Evolutionary conservation across 2,113 vertebrate genomes (phyloP).

Genomic region (Climacteris rufus): DNA sequence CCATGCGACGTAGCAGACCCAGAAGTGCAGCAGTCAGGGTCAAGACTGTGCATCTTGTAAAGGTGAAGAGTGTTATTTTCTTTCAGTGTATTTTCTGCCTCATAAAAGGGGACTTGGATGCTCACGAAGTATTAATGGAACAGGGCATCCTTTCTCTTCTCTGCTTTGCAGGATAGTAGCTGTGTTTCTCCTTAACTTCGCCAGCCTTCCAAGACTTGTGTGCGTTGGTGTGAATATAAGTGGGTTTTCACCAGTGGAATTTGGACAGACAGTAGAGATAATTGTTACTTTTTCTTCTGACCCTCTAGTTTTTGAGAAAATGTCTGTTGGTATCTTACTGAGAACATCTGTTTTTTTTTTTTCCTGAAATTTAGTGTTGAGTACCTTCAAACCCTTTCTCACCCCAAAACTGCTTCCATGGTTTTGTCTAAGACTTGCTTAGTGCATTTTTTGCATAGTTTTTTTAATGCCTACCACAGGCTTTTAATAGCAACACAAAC

Average conservation of each 20-base stretch:
- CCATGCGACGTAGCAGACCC: rapidly evolving
- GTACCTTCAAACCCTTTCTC: too few species aligned
- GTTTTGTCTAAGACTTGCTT: background rate
- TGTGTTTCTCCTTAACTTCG: background rate
- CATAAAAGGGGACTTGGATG: background rate
- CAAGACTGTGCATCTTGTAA: background rate
- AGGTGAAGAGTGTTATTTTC: background rate
- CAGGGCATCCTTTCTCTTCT: background rate
- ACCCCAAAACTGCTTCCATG: background rate
- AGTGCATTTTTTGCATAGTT: background rate
- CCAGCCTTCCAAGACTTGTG: background rate
- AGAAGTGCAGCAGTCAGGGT: background rate
- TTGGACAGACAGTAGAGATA: background rate
- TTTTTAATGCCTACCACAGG: background rate
- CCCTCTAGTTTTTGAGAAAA: background rate
- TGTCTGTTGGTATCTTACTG: background rate
- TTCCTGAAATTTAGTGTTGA: background rate
- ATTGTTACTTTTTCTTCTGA: background rate
- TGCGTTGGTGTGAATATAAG: background rate
- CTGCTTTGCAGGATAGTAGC: background rate
- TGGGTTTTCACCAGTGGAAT: background rate
- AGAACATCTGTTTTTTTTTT: background rate
- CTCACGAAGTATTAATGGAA: background rate
- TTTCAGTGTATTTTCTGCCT: background rate
- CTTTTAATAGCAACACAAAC: background rate